Evolutionary conservation across 2,113 vertebrate species (phyloP).

Genomic region (Lasiurus cinereus): DNA sequence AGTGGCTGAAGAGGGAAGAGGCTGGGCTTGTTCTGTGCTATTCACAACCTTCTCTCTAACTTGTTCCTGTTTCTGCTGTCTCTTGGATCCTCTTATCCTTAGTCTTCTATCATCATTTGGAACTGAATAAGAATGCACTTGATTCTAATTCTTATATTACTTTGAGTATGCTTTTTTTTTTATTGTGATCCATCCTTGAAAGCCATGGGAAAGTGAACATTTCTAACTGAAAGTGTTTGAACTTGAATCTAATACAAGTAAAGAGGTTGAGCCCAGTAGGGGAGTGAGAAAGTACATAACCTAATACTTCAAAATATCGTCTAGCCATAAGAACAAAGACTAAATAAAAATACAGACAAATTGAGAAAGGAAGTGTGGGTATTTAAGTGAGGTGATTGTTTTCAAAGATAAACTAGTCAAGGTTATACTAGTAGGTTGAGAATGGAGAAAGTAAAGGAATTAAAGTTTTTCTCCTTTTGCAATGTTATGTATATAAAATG

Average conservation of each 20-base stretch:
- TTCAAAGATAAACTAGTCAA: not conserved
- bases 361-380: not conserved
- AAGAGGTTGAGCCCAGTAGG: not conserved
- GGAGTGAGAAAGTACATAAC: not conserved
- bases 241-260: not conserved
- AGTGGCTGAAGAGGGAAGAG: not conserved
- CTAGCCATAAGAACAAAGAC: not conserved
- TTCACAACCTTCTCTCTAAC: not conserved
- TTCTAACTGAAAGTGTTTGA: not conserved
- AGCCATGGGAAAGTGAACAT: not conserved
- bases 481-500: not conserved
- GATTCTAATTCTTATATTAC: not conserved
- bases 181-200: not conserved
- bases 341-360: not conserved
- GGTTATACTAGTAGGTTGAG: not conserved
- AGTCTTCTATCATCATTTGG: not conserved
- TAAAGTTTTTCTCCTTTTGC: not conserved
- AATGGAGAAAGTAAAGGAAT: conserved; percentile 1
- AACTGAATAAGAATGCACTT: not conserved
- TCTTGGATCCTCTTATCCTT: not conserved
- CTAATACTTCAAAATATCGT: not conserved
- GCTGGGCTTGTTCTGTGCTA: not conserved
- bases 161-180: not conserved
- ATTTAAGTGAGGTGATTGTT: not conserved
- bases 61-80: not conserved